Evolutionary conservation across 2,113 vertebrate species (phyloP).

Genomic region (Phyllostomus hastatus): DNA sequence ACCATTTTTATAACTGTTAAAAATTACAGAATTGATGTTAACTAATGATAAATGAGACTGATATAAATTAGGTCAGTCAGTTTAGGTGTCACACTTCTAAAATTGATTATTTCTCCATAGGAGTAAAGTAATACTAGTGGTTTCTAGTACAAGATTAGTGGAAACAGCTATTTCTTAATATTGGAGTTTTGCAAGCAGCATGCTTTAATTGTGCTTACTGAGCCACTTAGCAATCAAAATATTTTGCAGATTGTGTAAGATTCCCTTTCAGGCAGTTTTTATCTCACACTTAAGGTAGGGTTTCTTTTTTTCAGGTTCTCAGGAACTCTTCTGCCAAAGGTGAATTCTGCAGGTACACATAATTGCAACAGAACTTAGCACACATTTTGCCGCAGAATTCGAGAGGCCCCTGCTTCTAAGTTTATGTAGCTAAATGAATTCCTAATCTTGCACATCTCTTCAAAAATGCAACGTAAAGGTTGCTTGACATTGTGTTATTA

Average conservation of each 20-base stretch:
- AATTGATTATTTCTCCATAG: not conserved
- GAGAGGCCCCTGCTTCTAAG: constrained; percentile 78
- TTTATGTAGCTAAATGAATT: constrained; percentile 76
- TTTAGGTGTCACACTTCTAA: not conserved
- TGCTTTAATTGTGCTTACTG: constrained; percentile 72
- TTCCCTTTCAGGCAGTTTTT: constrained; percentile 81
- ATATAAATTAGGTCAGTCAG: not conserved
- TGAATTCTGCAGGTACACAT: constrained; percentile 86
- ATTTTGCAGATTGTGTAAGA: constrained; percentile 80
- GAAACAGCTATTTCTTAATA: constrained; percentile 41
- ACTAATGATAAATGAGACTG: not conserved
- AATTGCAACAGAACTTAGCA: constrained; percentile 84
- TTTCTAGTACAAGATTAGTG: constrained; percentile 25
- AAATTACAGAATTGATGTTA: not conserved
- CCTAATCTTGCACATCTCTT: constrained; percentile 52
- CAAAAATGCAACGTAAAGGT: constrained; percentile 52
- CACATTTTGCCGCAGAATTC: constrained; percentile 86
- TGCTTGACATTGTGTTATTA: constrained; percentile 56
- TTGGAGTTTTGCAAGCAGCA: constrained; percentile 71
- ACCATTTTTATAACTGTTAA: not conserved
- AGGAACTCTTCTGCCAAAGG: constrained; percentile 86
- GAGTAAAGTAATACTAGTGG: not conserved
- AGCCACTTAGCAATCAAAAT: constrained; percentile 67
- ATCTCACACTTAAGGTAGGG: constrained; percentile 83
- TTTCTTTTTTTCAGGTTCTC: constrained; percentile 86